phyloP scores from a whole-genome alignment of 2,797 vertebrate genomes.

The Falco rusticolus region DNA sequence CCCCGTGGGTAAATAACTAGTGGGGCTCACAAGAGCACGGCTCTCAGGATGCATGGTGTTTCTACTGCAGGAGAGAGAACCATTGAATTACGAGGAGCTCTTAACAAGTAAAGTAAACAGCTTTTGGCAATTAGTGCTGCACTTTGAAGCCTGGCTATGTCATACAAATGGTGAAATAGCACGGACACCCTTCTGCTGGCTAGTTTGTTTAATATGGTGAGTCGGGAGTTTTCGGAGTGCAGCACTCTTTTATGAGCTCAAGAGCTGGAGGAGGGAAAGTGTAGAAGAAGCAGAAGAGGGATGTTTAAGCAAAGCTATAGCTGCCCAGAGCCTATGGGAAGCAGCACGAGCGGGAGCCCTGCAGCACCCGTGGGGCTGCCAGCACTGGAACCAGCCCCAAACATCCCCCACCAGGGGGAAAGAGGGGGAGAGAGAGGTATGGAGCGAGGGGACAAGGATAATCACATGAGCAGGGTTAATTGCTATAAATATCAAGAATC shows the following conservation, averaged over 20 bases:
- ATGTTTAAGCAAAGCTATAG: slow-evolving; percentile 4
- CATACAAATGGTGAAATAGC: slow-evolving; percentile 64
- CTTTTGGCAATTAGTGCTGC: slow-evolving; percentile 59
- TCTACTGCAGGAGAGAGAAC: slow-evolving; percentile 56
- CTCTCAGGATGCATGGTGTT: slow-evolving; percentile 51
- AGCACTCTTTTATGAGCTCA: slow-evolving; percentile 41
- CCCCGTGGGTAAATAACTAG: slow-evolving; percentile 33
- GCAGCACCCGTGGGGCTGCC: slow-evolving; percentile 44
- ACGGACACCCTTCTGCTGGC: slow-evolving; percentile 60
- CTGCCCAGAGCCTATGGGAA: slow-evolving; percentile 9
- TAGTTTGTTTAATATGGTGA: slow-evolving; percentile 62
- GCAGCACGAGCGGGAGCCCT: background rate
- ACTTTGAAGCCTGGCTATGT: slow-evolving; percentile 60
- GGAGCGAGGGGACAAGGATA: background rate
- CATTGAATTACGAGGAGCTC: slow-evolving; percentile 65
- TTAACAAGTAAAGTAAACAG: slow-evolving; percentile 69
- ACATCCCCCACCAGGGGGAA: background rate
- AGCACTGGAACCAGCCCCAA: slow-evolving; percentile 4
- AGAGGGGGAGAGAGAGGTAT: background rate
- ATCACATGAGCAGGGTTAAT: slow-evolving; percentile 29
- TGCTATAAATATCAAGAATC: slow-evolving; percentile 70
- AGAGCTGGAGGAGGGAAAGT: slow-evolving; percentile 44
- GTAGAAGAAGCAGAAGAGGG: slow-evolving; percentile 47
- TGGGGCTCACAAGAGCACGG: slow-evolving; percentile 15
- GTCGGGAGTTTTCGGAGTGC: slow-evolving; percentile 31